Base-by-base conservation (phyloP, 2,113 vertebrate genomes). In the Dryoscopus gambensis region DNA sequence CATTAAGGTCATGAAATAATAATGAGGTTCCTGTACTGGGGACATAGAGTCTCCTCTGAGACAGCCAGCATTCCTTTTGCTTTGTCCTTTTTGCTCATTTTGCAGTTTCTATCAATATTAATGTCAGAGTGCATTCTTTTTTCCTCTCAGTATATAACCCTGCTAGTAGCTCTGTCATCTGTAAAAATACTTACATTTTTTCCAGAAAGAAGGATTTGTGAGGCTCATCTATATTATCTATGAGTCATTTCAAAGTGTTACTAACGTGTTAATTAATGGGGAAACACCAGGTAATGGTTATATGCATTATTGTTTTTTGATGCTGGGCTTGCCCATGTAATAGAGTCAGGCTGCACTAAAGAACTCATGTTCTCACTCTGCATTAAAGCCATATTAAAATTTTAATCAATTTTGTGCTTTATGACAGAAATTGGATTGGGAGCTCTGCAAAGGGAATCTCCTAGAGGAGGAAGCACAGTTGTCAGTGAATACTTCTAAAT, bases 1-100 rank as follows among this genome's bases (percentile, higher is more conserved):
- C 69, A 95, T 94, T 94, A 85, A 69, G 63, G 31, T 85, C 33
- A 49, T 97, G 82, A 91, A 97, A 95, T 94, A 97, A 89, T 97
- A 87, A 97, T 94, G 92, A 97, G 37, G 49, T 94, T 97, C 87
- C 84, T 96, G 83, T 91, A 57, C 89, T 59, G 65, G 65, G 94
- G 90, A 95, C 85, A 49, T 10, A 83, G 65, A 92, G 87, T 87
- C 79, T 95, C 91, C 70, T 96, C 44, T 12, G 90, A 95, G 87
- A 57, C 76, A 95, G 79, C 30, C 88, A 88, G 63, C 50, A 92
- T 95, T 94, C 69, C 42, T 84, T 95, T 86, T 91, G 35, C 74
- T 82, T 81, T 87, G 81, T 90, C 90, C 52, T 93, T 91, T 89
- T 90, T 84, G 50, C 84, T 83, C 62, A 76, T 95, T 96, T 95